Base-by-base conservation (phyloP, 1,140 invertebrate genomes). In the Aethina tumida region DNA sequence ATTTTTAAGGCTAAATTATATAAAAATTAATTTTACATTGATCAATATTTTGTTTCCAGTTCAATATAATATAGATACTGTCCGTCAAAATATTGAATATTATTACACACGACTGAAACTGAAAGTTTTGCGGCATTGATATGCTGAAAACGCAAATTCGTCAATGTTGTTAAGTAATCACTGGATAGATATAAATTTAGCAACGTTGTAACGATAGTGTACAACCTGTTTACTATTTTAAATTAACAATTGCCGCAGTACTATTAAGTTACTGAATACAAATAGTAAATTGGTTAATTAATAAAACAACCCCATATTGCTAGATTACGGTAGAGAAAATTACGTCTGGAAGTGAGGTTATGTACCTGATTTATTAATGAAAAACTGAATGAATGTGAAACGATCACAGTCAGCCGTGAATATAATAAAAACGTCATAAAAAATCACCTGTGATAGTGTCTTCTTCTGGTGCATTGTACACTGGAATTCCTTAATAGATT, bases 401-500 rank as follows among this genome's bases (percentile, higher is more conserved):
- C n/a, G 19, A 41, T 38, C 30, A 15, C 25, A 13, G 26, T 25
- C 13, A 6, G 17, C n/a, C 5, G 7, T 37, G 13, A 37, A 5
- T 17, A 45, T 5, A 29, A 43, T 21, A 7, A 10, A 15, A 39
- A 37, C 17, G 62, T 63, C 63, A 66, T n/a, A n/a, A n/a, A n/a
- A n/a, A n/a, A n/a, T n/a, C n/a, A 77, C 75, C 72, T 77, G 50
- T 72, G 71, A 31, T 66, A 58, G 57, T 71, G 62, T 66, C 70
- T 72, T 62, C 69, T 74, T 63, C 69, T 71, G 43, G 68, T 56
- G 58, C 71, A 70, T 58, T 75, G 73, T 41, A 70, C 68, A 31
- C 66, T 67, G 35, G 77, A 43, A 57, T 72, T 74, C 61, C 73
- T 70, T 31, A 71, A 62, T 43, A 68, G 47, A 58, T 74, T 77